Percentiles rank a stretch among this genome's conserved stretches.
Conservation (phyloP, 2,797 vertebrate genomes). For the Pteronotus mesoamericanus region DNA sequence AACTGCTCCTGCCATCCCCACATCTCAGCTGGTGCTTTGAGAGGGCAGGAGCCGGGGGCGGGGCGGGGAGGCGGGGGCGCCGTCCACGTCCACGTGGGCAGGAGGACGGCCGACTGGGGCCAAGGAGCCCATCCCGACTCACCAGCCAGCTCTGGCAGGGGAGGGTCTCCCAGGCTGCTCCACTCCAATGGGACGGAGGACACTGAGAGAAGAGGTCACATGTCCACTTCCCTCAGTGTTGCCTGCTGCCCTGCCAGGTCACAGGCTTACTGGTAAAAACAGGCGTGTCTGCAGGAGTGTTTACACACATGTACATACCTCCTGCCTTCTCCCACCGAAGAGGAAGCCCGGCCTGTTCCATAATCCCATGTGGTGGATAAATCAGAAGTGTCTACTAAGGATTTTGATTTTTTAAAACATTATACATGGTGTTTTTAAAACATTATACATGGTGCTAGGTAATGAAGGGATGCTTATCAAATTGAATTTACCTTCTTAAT, state of each 20-base stretch:
- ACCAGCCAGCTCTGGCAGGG: background rate
- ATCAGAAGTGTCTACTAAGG: background rate
- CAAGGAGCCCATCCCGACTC: background rate
- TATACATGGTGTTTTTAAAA: background rate
- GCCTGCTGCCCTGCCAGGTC: background rate
- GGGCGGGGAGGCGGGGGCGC: too few relatives aligned
- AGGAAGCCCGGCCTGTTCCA: background rate
- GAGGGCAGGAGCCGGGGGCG: background rate
- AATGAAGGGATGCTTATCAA: background rate
- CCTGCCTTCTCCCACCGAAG: background rate
- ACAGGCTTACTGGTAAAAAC: background rate
- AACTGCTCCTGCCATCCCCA: background rate
- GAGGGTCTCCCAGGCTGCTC: background rate
- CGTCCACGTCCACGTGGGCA: fast-evolving
- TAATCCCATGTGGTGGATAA: background rate
- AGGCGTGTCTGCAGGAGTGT: background rate
- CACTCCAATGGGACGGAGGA: background rate
- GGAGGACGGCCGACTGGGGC: fast-evolving
- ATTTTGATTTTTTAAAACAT: background rate
- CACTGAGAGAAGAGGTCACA: background rate
- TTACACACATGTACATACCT: background rate
- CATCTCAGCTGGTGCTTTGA: background rate
- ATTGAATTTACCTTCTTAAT: background rate
- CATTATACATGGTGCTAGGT: background rate
- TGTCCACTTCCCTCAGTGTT: background rate